A percentile compares a stretch with the other conserved stretches of the same genome.
Evolutionary conservation across 2,888 invertebrate species (phyloP).

Genomic region (Apotomis betuletana): DNA sequence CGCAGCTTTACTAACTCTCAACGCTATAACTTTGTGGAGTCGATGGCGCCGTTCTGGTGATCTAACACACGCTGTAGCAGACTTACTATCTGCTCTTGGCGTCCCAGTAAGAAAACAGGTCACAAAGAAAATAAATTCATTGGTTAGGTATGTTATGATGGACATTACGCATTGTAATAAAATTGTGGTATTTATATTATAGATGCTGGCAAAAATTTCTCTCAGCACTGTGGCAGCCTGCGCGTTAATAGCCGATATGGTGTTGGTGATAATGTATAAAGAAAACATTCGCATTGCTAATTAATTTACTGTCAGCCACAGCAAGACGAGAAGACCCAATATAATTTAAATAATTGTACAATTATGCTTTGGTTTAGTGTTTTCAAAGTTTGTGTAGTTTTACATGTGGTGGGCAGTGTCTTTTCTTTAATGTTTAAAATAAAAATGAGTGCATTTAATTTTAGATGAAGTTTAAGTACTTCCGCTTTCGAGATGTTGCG

Average conservation of each 20-base stretch:
- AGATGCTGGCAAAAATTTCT: constrained; percentile 36
- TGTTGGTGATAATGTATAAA: constrained; percentile 18
- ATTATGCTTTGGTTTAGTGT: too few species aligned
- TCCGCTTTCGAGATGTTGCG: too few species aligned
- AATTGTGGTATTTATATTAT: constrained; percentile 1
- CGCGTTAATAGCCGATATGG: constrained; percentile 22
- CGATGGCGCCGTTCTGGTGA: constrained; percentile 33
- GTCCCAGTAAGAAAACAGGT: constrained; percentile 36
- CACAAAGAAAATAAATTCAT: neutral
- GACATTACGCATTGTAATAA: too few species aligned
- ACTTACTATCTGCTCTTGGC: constrained; percentile 38
- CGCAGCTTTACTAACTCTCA: constrained; percentile 26
- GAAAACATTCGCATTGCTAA: constrained; percentile 2
- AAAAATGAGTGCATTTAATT: too few species aligned
- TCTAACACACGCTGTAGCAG: constrained; percentile 38
- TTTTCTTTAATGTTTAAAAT: too few species aligned
- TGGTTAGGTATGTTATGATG: neutral
- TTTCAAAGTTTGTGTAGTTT: too few species aligned
- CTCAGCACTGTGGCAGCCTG: constrained; percentile 37
- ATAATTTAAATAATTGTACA: neutral
- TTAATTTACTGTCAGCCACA: neutral
- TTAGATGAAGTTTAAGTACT: too few species aligned
- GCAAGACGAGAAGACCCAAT: constrained; percentile 4
- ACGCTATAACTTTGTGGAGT: constrained; percentile 32
- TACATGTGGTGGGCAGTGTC: too few species aligned